phyloP scores from a whole-genome alignment of 2,888 invertebrate genomes.

The Sarcophaga carnaria region DNA sequence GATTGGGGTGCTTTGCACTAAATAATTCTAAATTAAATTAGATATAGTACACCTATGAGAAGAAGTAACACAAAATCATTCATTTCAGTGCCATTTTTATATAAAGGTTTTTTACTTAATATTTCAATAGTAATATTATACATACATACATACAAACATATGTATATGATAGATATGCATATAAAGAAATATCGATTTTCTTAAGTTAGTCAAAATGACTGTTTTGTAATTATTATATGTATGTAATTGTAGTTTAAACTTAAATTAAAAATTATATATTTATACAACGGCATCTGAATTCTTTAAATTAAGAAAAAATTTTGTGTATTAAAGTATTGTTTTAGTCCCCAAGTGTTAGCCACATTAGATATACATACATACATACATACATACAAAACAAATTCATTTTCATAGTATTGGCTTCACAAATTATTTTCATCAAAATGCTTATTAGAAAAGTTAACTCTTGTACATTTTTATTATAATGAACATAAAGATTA shows the following conservation, averaged over 20 bases:
- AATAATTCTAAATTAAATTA: constrained; percentile 11
- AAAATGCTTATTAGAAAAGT: too few relatives aligned
- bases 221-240: constrained; percentile 7
- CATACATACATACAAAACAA: too few relatives aligned
- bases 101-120: constrained; percentile 35
- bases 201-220: constrained; percentile 1
- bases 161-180: not conserved
- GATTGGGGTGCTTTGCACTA: constrained; percentile 67
- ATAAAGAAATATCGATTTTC: not conserved
- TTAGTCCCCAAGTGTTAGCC: too few relatives aligned
- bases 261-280: not conserved
- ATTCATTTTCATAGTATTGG: too few relatives aligned
- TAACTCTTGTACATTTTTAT: too few relatives aligned
- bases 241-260: not conserved
- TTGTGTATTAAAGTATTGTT: too few relatives aligned
- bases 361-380: too few relatives aligned
- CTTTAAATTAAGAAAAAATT: too few relatives aligned
- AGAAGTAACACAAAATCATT: constrained; percentile 31
- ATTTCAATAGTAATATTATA: constrained; percentile 28
- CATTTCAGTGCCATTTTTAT: constrained; percentile 59
- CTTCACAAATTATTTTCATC: too few relatives aligned
- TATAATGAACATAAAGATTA: too few relatives aligned
- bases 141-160: not conserved
- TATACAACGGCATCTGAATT: not conserved
- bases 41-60: not conserved